Evolutionary conservation across 2,113 vertebrate genomes (phyloP), one percentile per base, ranked within the genome.

Genomic region (Noctilio leporinus): DNA sequence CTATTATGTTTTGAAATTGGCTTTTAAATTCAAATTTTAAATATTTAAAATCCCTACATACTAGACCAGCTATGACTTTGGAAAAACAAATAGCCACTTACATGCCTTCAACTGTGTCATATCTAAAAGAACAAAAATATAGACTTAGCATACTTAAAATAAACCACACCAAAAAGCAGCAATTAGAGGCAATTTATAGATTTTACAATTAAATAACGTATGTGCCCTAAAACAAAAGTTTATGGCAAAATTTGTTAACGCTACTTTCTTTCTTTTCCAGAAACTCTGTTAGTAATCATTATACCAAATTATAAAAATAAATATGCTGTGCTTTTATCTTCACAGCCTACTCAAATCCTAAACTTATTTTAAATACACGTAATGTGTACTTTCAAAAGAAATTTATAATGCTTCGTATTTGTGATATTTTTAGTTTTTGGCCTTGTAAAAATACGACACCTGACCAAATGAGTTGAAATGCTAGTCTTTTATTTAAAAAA

Each of bases 51-150:
- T 75, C 35, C 64, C 92, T 96, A 55, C 53, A 94, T 96, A 88
- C 62, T 90, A 95, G 96, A 95, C 91, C 89, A 97, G 88, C 86
- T 95, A 97, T 96, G 87, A 95, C 95, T 97, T 85, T 78, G 45
- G 97, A 98, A 98, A 98, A 98, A 98, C 96, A 99, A 82, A 70
- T 69, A 98, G 98, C 98, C 99, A 99, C 99, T 99, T 99, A 99
- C 99, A 99, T 99, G 99, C 99, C 99, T 98, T 99, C 99, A 99
- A 99, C 98, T 98, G 99, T 98, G 98, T 99, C 99, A 98, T 97
- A 98, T 99, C 99, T 99, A 99, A 99, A 99, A 99, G 98, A 98
- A 98, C 96, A 98, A 97, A 99, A 99, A 99, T 97, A 99, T 97
- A 99, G 95, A 98, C 98, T 99, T 98, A 99, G 98, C 98, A 99